Evolutionary conservation across 2,113 vertebrate species (phyloP), one percentile per base, ranked within the genome.

Genomic region (Saccopteryx bilineata): DNA sequence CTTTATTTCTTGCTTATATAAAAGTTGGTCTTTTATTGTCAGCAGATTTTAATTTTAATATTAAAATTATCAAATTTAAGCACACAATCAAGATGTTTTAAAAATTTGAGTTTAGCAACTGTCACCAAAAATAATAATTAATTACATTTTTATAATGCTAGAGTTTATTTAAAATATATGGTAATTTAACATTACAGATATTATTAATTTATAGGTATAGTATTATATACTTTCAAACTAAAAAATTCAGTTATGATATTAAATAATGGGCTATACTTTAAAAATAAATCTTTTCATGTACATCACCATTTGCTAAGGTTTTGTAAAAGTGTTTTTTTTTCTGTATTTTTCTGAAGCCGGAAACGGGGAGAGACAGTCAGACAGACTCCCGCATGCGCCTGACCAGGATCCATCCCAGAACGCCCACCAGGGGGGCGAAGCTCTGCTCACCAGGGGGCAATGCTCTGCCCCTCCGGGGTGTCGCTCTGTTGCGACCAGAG

Each of bases 11-110:
- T 2, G 39, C 9, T 93, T 60, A 83, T 21, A 69, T 52, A 71
- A 8, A 9, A 68, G 14, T 66, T 90, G n/a, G 58, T 14, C 61
- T 56, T 85, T 92, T 74, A 75, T 83, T 83, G 8, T 61, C 31
- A 63, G 28, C 15, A 90, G 31, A 72, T 78, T 94, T 94, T 63
- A 81, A 90, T 81, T 91, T 83, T 56, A 61, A 26, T 56, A 90
- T 79, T 23, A 90, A 94, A 63, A 68, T 66, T 17, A 46, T 31
- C 18, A 33, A 17, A 78, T 60, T 76, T 48, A 31, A 82, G 76
- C 26, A n/a, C 24, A 93, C 17, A 69, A 63, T 72, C 31, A 90
- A 96, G 31, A 78, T 78, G 3, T 68, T 72, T 69, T 84, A 79
- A 95, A 95, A 78, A 65, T 83, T 79, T 79, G 26, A 90, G 46